These are phyloP conservation scores for Clepsis dumicolana DNA, from an alignment of 2,888 invertebrate genomes.

Conservation along the genomic window DNA sequence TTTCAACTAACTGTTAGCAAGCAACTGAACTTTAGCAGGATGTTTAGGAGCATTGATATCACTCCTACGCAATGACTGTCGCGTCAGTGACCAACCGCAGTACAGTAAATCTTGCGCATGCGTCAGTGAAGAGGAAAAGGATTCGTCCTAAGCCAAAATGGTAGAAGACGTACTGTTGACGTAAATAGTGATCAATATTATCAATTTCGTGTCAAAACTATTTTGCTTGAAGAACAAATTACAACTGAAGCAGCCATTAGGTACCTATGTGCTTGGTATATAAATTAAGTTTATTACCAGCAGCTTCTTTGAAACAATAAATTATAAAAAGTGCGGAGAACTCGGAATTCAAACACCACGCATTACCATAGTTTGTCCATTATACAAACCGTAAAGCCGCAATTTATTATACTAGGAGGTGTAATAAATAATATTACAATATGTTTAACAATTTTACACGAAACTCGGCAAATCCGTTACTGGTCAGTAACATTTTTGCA, in stretches of 20 bases:
- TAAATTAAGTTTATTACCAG: neutral
- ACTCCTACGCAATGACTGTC: neutral
- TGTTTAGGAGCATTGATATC: neutral
- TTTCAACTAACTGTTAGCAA: neutral
- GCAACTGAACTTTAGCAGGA: slow-evolving; percentile 16
- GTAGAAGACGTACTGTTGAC: neutral
- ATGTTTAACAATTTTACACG: slow-evolving; percentile 18
- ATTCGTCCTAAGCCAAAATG: neutral
- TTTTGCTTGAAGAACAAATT: neutral
- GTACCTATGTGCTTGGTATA: too few species aligned
- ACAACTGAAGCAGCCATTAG: neutral
- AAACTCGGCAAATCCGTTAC: neutral
- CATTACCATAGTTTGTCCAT: slow-evolving; percentile 31
- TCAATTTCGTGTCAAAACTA: too few species aligned
- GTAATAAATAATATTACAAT: slow-evolving; percentile 26
- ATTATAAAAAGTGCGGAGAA: neutral
- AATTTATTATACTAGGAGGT: slow-evolving; percentile 26
- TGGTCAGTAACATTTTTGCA: neutral
- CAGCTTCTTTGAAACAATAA: neutral
- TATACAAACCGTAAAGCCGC: slow-evolving; percentile 25
- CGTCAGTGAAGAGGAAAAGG: slow-evolving; percentile 24
- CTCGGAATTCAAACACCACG: slow-evolving; percentile 6
- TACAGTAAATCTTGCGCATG: neutral
- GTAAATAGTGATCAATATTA: neutral
- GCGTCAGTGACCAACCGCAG: slow-evolving; percentile 6